Evolutionary conservation across 2,113 vertebrate genomes (phyloP).

Genomic region (Nothoprocta pentlandii): DNA sequence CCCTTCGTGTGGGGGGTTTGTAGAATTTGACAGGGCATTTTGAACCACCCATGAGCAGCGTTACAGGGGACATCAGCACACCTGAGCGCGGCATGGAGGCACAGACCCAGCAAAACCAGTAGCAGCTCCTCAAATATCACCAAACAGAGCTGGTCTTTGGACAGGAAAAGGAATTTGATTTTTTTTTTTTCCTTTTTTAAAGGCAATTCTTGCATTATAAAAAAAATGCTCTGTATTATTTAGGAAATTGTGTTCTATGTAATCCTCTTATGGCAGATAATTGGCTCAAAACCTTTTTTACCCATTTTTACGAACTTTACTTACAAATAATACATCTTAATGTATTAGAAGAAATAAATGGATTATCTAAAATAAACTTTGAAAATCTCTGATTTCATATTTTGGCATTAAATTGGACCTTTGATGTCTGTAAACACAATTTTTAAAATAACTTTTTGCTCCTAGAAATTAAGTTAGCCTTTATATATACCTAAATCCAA

Average conservation of each 20-base stretch:
- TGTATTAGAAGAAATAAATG: not conserved
- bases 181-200: not conserved
- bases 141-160: not conserved
- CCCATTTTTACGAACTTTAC: not conserved
- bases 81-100: not conserved
- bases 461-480: not conserved
- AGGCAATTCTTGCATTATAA: not conserved
- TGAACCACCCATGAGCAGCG: not conserved
- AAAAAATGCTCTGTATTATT: not conserved
- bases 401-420: not conserved
- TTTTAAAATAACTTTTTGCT: not conserved
- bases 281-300: not conserved
- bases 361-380: not conserved
- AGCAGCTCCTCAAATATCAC: not conserved
- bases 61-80: not conserved
- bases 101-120: not conserved
- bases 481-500: not conserved
- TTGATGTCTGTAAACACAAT: not conserved
- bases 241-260: not conserved
- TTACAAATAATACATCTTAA: not conserved
- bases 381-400: not conserved
- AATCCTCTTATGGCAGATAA: not conserved
- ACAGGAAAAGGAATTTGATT: not conserved
- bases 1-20: accelerated
- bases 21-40: not conserved